Percentiles rank a stretch among this genome's conserved stretches.
Conservation (phyloP, 2,797 vertebrate species). For the Anabas testudineus region DNA sequence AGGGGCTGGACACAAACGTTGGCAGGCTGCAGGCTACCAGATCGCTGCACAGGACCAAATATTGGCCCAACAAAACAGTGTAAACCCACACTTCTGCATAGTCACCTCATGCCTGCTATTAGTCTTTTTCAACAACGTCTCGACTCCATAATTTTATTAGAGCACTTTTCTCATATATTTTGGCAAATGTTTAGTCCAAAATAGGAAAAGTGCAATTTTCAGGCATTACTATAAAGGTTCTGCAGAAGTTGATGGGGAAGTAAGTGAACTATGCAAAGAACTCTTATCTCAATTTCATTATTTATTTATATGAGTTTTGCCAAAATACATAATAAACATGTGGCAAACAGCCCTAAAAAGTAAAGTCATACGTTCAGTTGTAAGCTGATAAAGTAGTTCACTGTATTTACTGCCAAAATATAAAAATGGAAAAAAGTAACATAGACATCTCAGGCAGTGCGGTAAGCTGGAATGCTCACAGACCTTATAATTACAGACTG, state of each 20-base stretch:
- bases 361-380: background rate
- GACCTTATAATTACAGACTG: slow-evolving; percentile 67
- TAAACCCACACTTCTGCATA: slow-evolving; percentile 48
- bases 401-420: slow-evolving; percentile 42
- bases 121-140: slow-evolving; percentile 6
- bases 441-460: slow-evolving; percentile 26
- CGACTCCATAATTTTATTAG: slow-evolving; percentile 11
- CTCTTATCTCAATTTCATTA: background rate
- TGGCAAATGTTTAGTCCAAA: too few species aligned
- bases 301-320: slow-evolving; percentile 20
- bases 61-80: slow-evolving; percentile 54
- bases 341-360: background rate
- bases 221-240: background rate
- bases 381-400: slow-evolving; percentile 1
- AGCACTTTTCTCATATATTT: slow-evolving; percentile 1
- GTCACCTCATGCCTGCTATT: slow-evolving; percentile 32
- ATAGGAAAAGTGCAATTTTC: background rate
- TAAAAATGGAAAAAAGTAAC: slow-evolving; percentile 63
- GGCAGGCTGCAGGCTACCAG: slow-evolving; percentile 61
- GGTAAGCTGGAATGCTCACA: slow-evolving; percentile 36
- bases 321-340: slow-evolving; percentile 1
- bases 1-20: slow-evolving; percentile 71
- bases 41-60: slow-evolving; percentile 58
- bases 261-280: background rate
- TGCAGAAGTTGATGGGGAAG: background rate